A percentile compares a stretch with the other conserved stretches of the same genome.
phyloP scores from a whole-genome alignment of 2,113 vertebrate species.

The Prunella himalayana region DNA sequence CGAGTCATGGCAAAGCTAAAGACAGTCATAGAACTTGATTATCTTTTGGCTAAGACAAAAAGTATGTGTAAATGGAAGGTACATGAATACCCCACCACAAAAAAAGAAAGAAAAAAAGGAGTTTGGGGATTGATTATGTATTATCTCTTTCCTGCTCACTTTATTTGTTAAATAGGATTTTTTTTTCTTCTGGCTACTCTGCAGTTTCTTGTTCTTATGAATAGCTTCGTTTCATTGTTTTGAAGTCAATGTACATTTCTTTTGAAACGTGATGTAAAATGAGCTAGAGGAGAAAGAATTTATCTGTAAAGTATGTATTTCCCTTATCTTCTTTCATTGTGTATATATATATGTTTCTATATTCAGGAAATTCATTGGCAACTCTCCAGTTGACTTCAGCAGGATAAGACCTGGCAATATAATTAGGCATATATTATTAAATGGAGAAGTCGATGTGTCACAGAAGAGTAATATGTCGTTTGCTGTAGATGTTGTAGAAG shows the following conservation, averaged over 20 bases:
- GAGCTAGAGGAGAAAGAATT: constrained; percentile 21
- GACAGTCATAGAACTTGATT: not conserved
- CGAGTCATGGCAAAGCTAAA: not conserved
- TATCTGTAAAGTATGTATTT: constrained; percentile 27
- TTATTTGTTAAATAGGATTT: not conserved
- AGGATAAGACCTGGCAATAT: constrained; percentile 46
- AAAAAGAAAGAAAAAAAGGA: not conserved
- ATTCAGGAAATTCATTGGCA: constrained; percentile 52
- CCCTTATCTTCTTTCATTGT: constrained; percentile 10
- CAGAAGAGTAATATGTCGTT: constrained; percentile 21
- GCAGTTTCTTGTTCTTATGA: constrained; percentile 9
- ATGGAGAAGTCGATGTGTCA: constrained; percentile 26
- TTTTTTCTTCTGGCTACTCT: not conserved
- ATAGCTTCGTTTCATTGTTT: not conserved
- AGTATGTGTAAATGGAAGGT: not conserved
- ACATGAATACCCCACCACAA: not conserved
- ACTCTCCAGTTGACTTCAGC: constrained; percentile 45
- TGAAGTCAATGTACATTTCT: constrained; percentile 17
- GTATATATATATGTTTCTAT: not conserved
- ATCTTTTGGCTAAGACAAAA: not conserved
- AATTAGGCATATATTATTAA: constrained; percentile 51
- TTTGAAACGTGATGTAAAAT: constrained; percentile 27
- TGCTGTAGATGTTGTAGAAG: constrained; percentile 8
- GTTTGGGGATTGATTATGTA: not conserved
- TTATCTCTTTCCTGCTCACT: not conserved